Evolutionary conservation across 1,140 invertebrate genomes (phyloP).

Genomic region (Meteorus sp.): DNA sequence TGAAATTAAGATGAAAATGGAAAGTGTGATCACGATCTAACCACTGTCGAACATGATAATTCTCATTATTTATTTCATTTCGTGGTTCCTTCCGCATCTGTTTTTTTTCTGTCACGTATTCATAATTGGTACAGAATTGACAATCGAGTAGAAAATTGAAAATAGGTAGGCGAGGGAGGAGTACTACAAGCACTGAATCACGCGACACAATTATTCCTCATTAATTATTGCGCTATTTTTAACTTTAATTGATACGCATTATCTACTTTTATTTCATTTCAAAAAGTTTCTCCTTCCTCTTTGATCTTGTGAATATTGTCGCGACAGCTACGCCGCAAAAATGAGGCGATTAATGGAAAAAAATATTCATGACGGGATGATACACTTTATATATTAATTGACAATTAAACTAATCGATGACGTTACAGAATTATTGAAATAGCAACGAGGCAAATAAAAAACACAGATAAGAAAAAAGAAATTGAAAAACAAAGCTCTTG

Average conservation of each 20-base stretch:
- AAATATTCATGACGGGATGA: no score
- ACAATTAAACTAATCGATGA: background rate
- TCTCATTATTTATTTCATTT: no score
- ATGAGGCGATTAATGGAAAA: conserved; percentile 15
- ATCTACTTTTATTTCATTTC: background rate
- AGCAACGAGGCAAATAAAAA: background rate
- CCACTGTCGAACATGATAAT: no score
- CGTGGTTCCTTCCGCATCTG: no score
- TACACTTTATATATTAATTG: no score
- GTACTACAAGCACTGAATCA: background rate
- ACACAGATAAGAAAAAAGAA: background rate
- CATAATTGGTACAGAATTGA: no score
- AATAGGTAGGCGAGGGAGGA: conserved; percentile 44
- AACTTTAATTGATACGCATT: no score
- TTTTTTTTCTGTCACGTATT: no score
- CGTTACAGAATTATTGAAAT: background rate
- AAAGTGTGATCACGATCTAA: no score
- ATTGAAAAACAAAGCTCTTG: background rate
- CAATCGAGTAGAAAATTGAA: conserved; percentile 47
- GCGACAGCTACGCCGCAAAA: conserved; percentile 27
- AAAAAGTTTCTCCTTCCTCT: background rate
- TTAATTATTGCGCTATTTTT: background rate
- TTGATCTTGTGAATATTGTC: conserved; percentile 17
- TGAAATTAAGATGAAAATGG: no score
- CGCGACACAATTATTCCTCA: conserved; percentile 4